phyloP scores from a whole-genome alignment of 2,888 invertebrate genomes.

The Halictus quadricinctus region DNA sequence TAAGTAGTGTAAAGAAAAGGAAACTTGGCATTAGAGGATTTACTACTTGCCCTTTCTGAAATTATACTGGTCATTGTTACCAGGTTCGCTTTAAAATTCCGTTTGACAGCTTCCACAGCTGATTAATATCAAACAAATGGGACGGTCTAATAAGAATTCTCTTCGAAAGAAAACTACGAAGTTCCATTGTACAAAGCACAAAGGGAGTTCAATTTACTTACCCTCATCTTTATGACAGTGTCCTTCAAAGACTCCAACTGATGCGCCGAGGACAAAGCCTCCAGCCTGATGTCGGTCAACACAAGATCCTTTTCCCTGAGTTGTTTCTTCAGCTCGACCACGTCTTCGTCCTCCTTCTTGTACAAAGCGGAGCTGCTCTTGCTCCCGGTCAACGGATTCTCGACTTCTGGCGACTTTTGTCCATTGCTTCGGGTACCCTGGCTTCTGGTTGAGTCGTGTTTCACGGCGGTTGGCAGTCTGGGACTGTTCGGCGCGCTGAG shows the following conservation, averaged over 20 bases:
- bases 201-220: constrained; percentile 81
- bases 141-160: not conserved
- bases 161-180: not conserved
- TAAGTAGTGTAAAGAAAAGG: too few species aligned
- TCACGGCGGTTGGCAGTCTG: constrained; percentile 75
- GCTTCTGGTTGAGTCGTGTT: constrained; percentile 71
- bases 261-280: constrained; percentile 98
- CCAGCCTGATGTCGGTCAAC: constrained; percentile 97
- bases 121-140: not conserved
- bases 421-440: constrained; percentile 68
- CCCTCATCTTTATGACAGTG: constrained; percentile 98
- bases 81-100: not conserved
- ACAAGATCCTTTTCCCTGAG: constrained; percentile 97
- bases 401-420: constrained; percentile 76
- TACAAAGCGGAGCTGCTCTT: constrained; percentile 79
- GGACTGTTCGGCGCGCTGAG: constrained; percentile 79
- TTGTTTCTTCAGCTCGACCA: constrained; percentile 95
- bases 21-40: too few species aligned
- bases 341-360: constrained; percentile 82
- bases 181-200: not conserved
- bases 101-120: not conserved
- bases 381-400: constrained; percentile 76
- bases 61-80: too few species aligned
- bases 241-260: constrained; percentile 98
- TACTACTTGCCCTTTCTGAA: too few species aligned